A percentile compares a stretch with the other conserved stretches of the same genome.
phyloP scores from a whole-genome alignment of 2,797 vertebrate species.

The Streptopelia turtur region DNA sequence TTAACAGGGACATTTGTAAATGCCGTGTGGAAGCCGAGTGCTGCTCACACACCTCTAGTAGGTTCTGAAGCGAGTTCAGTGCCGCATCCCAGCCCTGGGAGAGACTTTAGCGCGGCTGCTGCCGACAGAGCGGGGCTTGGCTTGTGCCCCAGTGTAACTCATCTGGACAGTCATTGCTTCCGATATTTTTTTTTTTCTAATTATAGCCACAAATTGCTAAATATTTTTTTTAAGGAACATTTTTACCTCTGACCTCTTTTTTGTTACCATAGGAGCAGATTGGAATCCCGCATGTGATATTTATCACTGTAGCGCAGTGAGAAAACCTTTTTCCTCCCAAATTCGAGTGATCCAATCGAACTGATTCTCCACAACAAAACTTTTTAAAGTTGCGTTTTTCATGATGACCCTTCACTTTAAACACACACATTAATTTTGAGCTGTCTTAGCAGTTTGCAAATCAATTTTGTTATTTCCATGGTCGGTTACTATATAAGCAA shows the following conservation, averaged over 20 bases:
- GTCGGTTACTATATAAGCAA: not conserved
- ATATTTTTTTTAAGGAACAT: not conserved
- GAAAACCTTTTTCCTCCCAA: not conserved
- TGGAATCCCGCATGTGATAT: not conserved
- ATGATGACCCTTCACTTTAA: not conserved
- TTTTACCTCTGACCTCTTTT: slow-evolving; percentile 8
- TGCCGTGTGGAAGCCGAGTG: slow-evolving; percentile 81
- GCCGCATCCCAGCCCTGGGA: slow-evolving; percentile 2
- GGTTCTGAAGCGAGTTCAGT: slow-evolving; percentile 30
- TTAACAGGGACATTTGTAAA: slow-evolving; percentile 73
- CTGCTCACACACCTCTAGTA: slow-evolving; percentile 73
- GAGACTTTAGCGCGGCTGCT: not conserved
- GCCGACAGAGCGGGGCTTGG: not conserved
- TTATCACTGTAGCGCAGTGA: not conserved
- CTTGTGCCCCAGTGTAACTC: not conserved
- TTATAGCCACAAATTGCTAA: not conserved
- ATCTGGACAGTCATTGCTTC: not conserved
- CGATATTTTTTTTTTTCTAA: not conserved
- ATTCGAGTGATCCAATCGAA: not conserved
- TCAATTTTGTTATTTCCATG: not conserved
- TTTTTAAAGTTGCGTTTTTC: not conserved
- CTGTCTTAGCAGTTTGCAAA: not conserved
- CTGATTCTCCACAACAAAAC: not conserved
- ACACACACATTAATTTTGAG: not conserved
- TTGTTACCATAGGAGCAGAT: not conserved